Conservation (phyloP, 2,797 vertebrate genomes). For the Lutjanus campechanus region DNA sequence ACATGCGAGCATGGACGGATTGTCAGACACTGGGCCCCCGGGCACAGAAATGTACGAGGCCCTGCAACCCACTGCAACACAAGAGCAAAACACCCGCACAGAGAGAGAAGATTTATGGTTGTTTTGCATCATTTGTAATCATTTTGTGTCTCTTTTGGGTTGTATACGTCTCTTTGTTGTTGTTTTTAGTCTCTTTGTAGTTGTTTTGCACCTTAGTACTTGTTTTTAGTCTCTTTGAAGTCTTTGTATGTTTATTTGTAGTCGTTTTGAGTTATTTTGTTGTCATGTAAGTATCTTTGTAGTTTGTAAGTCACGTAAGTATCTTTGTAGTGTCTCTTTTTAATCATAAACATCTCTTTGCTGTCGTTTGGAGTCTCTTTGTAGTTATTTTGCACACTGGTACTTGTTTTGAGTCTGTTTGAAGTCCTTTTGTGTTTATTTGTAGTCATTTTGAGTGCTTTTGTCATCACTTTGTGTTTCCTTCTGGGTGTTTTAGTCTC, state of each 20-base stretch:
- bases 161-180: not conserved
- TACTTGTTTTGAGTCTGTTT: not conserved
- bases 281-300: not conserved
- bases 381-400: no score
- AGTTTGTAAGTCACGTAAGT: no score
- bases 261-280: not conserved
- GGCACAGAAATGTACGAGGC: not conserved
- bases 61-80: not conserved
- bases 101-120: no score
- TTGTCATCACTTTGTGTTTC: no score
- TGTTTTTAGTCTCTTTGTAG: not conserved
- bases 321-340: not conserved
- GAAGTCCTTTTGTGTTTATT: not conserved
- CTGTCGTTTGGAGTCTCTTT: no score
- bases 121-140: no score
- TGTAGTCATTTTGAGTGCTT: not conserved
- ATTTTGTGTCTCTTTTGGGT: not conserved
- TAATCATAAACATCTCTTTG: no score
- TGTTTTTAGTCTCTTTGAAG: not conserved
- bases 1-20: not conserved
- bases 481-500: not conserved
- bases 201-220: no score
- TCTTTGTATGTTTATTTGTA: not conserved
- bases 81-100: no score
- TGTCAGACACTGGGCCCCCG: not conserved